Base-by-base conservation (phyloP, 2,113 vertebrate genomes). In the Crotalus helleri region DNA sequence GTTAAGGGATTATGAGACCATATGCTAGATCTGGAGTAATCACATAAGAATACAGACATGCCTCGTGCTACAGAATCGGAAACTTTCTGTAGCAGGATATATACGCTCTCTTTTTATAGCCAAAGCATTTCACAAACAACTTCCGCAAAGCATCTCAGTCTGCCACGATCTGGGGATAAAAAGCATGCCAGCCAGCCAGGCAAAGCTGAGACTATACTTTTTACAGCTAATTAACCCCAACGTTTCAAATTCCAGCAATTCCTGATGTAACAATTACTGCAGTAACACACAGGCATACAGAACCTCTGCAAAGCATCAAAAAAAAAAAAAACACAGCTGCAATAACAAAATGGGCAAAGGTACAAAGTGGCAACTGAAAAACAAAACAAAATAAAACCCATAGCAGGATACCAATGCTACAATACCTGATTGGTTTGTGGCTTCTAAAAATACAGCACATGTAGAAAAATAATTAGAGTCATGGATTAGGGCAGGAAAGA, bases 391-490 rank as follows among this genome's bases (percentile, higher is more conserved):
- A 86, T 33, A 85, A 29, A 29, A 69, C 49, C 33, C 29, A 96
- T 96, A 97, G 95, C 90, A 95, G 94, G 94, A 96, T 97, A 97
- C 94, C 97, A 97, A 94, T 92, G 96, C 97, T 98, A 98, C 98
- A 98, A 96, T 98, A 98, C 98, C 98, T 99, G 98, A 98, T 97
- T 97, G 98, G 97, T 98, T 97, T 98, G 97, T 98, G 98, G 98
- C 97, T 98, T 98, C 98, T 98, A 98, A 98, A 98, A 98, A 97
- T 96, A 98, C 97, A 97, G 97, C 97, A 97, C 97, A 97, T 96
- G 96, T 96, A 97, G 96, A 97, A 97, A 98, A 98, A 98, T 95
- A 98, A 98, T 96, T 94, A 98, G 95, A 98, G 97, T 96, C 95
- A 97, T 94, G 95, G 96, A 98, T 98, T 98, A 98, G 97, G 96